phyloP scores from a whole-genome alignment of 2,113 vertebrate genomes.

The Varanus salvator region DNA sequence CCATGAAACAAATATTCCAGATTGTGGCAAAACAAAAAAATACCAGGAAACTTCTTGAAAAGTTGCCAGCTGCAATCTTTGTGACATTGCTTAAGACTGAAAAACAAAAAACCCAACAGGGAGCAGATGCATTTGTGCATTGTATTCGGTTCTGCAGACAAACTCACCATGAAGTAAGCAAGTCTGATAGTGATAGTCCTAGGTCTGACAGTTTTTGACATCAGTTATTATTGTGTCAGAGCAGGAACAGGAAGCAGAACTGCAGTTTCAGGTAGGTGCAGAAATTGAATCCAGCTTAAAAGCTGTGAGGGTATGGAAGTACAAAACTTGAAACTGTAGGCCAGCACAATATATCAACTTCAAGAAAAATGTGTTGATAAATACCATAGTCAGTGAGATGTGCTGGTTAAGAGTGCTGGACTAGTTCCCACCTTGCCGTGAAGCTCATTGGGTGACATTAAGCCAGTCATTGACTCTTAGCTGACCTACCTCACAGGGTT shows the following conservation, averaged over 20 bases:
- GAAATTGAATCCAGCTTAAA: not conserved
- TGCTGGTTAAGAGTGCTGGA: too few species aligned
- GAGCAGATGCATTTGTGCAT: not conserved
- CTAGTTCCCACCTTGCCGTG: too few species aligned
- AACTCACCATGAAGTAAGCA: not conserved
- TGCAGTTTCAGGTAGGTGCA: not conserved
- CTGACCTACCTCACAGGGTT: too few species aligned
- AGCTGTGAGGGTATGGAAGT: not conserved
- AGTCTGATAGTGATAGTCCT: not conserved
- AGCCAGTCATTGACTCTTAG: too few species aligned
- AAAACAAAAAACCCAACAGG: not conserved
- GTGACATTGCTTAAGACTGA: too few species aligned
- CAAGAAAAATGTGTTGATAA: too few species aligned
- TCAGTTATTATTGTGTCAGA: not conserved
- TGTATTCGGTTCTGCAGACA: not conserved
- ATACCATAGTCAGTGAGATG: too few species aligned
- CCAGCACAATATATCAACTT: too few species aligned
- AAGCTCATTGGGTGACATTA: too few species aligned
- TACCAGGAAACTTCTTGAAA: not conserved
- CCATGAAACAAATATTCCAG: not conserved
- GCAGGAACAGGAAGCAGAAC: too few species aligned
- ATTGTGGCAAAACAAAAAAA: not conserved
- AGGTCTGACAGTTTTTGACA: not conserved
- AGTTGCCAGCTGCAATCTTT: not conserved
- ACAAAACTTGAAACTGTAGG: too few species aligned